A percentile compares a stretch with the other conserved stretches of the same genome.
These are phyloP conservation scores for Coreius guichenoti DNA, from an alignment of 2,797 vertebrate species.

Conservation along the genomic window DNA sequence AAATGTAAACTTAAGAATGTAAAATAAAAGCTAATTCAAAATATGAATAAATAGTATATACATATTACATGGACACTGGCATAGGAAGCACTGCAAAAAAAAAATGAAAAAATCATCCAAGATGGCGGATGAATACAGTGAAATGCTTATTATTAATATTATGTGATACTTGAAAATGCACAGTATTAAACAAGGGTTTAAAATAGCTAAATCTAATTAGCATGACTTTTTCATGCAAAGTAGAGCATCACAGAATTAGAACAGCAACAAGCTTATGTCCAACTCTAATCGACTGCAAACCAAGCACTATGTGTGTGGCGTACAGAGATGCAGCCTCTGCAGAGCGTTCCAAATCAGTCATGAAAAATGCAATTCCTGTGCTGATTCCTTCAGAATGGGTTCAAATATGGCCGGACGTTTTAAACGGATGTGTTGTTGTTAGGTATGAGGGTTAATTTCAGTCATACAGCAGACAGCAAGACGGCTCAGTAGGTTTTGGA, in stretches of 20 bases:
- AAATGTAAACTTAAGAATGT: not conserved
- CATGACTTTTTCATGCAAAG: not conserved
- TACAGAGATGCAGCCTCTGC: not conserved
- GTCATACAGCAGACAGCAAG: not conserved
- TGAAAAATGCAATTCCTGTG: not conserved
- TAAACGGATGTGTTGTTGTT: not conserved
- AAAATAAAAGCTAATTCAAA: not conserved
- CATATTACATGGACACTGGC: not conserved
- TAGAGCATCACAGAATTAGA: not conserved
- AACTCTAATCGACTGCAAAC: not conserved
- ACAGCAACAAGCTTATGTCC: not conserved
- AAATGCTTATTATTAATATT: not conserved
- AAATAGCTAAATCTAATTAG: not conserved
- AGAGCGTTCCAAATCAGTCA: not conserved
- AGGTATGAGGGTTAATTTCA: not conserved
- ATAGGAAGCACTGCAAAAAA: not conserved
- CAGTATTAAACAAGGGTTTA: not conserved
- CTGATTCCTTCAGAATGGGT: not conserved
- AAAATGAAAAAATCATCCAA: too few relatives aligned
- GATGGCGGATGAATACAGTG: too few relatives aligned
- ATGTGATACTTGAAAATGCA: not conserved
- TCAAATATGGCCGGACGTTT: not conserved
- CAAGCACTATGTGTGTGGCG: not conserved
- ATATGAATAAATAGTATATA: not conserved
- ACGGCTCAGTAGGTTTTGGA: not conserved